Percentiles rank a stretch among this genome's conserved stretches.
Evolutionary conservation across 2,797 vertebrate genomes (phyloP).

Genomic region (Nyctalus aviator): DNA sequence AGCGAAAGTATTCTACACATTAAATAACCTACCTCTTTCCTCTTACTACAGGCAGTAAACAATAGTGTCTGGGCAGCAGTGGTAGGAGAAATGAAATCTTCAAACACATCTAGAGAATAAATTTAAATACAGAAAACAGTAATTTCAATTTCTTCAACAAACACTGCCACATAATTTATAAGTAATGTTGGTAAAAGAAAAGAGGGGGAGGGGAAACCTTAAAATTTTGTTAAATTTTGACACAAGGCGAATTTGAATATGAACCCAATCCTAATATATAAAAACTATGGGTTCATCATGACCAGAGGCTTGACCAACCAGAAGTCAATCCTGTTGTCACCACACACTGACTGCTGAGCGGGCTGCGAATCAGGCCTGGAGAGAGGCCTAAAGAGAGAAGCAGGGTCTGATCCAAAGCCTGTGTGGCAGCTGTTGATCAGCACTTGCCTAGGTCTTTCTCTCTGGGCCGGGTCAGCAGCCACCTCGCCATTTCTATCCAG

Average conservation of each 20-base stretch:
- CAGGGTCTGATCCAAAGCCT: too few species aligned
- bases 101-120: conserved; percentile 95
- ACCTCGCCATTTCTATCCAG: too few species aligned
- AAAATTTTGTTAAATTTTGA: background rate
- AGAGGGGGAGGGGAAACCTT: background rate
- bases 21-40: conserved; percentile 94
- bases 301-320: too few species aligned
- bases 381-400: too few species aligned
- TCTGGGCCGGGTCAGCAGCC: too few species aligned
- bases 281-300: too few species aligned
- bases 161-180: conserved; percentile 16
- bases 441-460: too few species aligned
- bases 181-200: background rate
- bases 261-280: background rate
- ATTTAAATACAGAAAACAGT: conserved; percentile 34
- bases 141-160: conserved; percentile 31
- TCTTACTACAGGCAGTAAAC: conserved; percentile 99
- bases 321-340: too few species aligned
- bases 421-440: too few species aligned
- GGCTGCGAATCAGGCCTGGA: too few species aligned
- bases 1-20: conserved; percentile 18
- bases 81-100: conserved; percentile 99
- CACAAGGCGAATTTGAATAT: background rate
- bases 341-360: too few species aligned
- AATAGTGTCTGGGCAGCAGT: conserved; percentile 98